phyloP scores from a whole-genome alignment of 2,888 invertebrate species.

The Apamea sordens region DNA sequence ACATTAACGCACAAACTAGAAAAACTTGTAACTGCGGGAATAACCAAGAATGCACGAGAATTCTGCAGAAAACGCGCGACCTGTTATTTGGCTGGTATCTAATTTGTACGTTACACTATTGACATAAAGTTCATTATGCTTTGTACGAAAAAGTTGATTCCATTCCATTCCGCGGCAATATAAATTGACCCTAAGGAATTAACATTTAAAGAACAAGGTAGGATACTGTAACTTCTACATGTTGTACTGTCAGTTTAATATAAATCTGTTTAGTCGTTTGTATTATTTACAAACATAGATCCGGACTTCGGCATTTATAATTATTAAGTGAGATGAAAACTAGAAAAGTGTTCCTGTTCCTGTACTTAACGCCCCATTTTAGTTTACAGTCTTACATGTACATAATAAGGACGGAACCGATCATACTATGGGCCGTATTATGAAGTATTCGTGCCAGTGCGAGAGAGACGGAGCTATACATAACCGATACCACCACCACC shows the following conservation, averaged over 20 bases:
- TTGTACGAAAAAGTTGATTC: neutral
- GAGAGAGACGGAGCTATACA: neutral
- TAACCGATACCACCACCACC: too few relatives aligned
- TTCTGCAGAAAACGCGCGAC: neutral
- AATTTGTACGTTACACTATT: neutral
- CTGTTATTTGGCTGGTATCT: neutral
- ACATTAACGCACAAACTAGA: neutral
- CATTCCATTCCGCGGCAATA: neutral
- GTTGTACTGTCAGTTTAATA: neutral
- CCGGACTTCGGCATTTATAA: slow-evolving; percentile 5
- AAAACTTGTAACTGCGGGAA: neutral
- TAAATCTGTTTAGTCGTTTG: neutral
- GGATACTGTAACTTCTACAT: neutral
- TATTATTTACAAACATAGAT: neutral
- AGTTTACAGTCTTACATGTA: neutral
- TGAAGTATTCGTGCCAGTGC: neutral
- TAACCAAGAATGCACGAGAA: neutral
- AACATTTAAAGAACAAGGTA: neutral
- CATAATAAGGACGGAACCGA: neutral
- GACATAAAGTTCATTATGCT: neutral
- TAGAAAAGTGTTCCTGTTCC: neutral
- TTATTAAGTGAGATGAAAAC: neutral
- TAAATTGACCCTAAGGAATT: neutral
- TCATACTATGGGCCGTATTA: neutral
- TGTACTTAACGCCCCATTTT: neutral